Evolutionary conservation across 1,140 invertebrate genomes (phyloP).

Genomic region (Melanaphis sacchari): DNA sequence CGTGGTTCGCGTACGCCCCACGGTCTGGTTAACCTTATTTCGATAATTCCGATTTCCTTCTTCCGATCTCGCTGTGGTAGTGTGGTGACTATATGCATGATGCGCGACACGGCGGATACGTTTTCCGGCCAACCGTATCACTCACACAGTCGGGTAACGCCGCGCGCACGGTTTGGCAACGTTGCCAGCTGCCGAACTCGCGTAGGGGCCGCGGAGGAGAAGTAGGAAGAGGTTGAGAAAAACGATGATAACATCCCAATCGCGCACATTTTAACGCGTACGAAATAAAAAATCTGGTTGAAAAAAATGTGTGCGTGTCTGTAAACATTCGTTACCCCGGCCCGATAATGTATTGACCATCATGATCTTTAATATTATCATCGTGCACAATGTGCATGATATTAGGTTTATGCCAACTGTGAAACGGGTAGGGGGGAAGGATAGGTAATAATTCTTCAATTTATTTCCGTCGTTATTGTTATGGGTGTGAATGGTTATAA

Average conservation of each 20-base stretch:
- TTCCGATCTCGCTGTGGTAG: not conserved
- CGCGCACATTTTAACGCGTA: constrained; percentile 30
- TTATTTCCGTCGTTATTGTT: not conserved
- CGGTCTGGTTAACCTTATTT: constrained; percentile 1
- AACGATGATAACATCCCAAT: constrained; percentile 52
- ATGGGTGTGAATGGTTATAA: not conserved
- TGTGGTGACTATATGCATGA: too few relatives aligned
- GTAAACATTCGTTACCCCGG: not conserved
- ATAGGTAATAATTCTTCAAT: not conserved
- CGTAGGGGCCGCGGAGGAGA: not conserved
- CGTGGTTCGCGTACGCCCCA: not conserved
- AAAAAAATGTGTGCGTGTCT: not conserved
- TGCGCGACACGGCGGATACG: constrained; percentile 17
- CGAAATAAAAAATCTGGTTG: constrained; percentile 18
- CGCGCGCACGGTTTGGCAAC: constrained; percentile 47
- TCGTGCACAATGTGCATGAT: not conserved
- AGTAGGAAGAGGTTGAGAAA: constrained; percentile 30
- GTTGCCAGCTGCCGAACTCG: constrained; percentile 49
- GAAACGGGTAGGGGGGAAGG: not conserved
- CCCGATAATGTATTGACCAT: not conserved
- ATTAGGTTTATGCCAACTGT: not conserved
- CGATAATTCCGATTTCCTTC: not conserved
- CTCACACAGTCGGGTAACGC: constrained; percentile 6
- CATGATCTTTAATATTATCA: not conserved
- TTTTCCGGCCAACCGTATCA: constrained; percentile 45